Evolutionary conservation across 2,797 vertebrate genomes (phyloP).

Genomic region (Ctenopoma kingsleyae): DNA sequence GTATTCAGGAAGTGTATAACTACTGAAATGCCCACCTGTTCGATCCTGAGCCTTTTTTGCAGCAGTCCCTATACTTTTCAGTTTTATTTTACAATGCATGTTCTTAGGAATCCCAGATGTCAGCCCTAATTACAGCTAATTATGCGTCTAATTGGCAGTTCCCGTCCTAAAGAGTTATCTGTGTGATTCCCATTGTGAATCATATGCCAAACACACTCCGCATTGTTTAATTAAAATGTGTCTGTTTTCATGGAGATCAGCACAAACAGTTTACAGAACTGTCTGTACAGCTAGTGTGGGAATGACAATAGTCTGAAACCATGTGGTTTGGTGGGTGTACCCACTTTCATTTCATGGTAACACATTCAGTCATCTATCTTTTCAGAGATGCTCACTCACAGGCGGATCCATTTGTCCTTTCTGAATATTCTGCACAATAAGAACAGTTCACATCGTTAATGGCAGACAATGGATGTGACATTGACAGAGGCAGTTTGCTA

Average conservation of each 20-base stretch:
- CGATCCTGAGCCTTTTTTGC: conserved; percentile 24
- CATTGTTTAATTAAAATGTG: conserved; percentile 41
- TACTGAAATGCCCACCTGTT: conserved; percentile 18
- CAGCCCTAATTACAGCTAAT: conserved; percentile 52
- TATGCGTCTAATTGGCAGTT: conserved; percentile 58
- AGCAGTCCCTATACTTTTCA: conserved; percentile 13
- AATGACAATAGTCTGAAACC: conserved; percentile 36
- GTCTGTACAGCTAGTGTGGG: conserved; percentile 10
- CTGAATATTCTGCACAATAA: not conserved
- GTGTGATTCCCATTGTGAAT: conserved; percentile 40
- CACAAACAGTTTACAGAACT: conserved; percentile 12
- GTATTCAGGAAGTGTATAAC: conserved; percentile 9
- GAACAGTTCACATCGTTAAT: conserved; percentile 18
- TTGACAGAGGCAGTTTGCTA: not conserved
- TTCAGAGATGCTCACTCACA: conserved; percentile 14
- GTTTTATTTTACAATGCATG: conserved; percentile 29
- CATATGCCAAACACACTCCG: conserved; percentile 33
- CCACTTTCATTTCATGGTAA: conserved; percentile 20
- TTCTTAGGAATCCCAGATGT: conserved; percentile 34
- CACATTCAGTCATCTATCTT: conserved; percentile 22
- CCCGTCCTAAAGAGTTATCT: conserved; percentile 44
- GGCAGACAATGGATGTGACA: conserved; percentile 7
- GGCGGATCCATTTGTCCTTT: conserved; percentile 18
- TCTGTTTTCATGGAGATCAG: conserved; percentile 43
- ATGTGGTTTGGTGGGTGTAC: conserved; percentile 2